Percentiles rank a stretch among this genome's conserved stretches.
Evolutionary conservation across 1,140 invertebrate species (phyloP).

Genomic region (Subanguina moxae): DNA sequence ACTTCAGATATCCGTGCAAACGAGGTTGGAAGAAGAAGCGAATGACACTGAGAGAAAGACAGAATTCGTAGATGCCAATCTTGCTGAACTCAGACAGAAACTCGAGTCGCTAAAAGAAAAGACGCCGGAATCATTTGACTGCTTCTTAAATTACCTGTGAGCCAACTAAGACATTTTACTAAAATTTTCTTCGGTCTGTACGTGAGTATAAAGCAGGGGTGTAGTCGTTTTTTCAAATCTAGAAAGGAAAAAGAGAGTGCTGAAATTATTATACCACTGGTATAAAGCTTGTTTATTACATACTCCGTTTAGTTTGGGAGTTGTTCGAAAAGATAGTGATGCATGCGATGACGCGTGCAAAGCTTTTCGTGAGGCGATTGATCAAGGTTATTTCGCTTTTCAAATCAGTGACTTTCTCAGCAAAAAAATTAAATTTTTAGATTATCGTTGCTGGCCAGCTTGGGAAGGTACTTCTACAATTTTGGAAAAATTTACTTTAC

Average conservation of each 20-base stretch:
- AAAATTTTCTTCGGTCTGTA: conserved; percentile 2
- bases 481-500: too few relatives aligned
- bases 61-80: conserved; percentile 15
- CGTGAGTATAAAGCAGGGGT: too few relatives aligned
- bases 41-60: conserved; percentile 35
- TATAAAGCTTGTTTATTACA: background rate
- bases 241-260: too few relatives aligned
- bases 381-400: background rate
- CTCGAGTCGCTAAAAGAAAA: conserved; percentile 35
- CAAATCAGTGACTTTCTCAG: background rate
- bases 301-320: conserved; percentile 28
- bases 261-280: too few relatives aligned
- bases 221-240: too few relatives aligned
- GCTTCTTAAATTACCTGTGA: conserved; percentile 43
- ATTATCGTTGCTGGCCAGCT: conserved; percentile 45
- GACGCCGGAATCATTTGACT: conserved; percentile 34
- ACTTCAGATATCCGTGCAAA: conserved; percentile 35
- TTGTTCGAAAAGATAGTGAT: conserved; percentile 20
- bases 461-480: conserved; percentile 23
- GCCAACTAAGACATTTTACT: conserved; percentile 7
- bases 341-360: conserved; percentile 24
- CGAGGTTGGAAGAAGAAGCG: conserved; percentile 24
- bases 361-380: conserved; percentile 27
- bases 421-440: background rate
- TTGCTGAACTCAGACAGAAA: conserved; percentile 30